These are phyloP conservation scores for Heliocidaris tuberculata DNA, from an alignment of 35 echinoderm and acorn worm species.

Conservation along the genomic window DNA sequence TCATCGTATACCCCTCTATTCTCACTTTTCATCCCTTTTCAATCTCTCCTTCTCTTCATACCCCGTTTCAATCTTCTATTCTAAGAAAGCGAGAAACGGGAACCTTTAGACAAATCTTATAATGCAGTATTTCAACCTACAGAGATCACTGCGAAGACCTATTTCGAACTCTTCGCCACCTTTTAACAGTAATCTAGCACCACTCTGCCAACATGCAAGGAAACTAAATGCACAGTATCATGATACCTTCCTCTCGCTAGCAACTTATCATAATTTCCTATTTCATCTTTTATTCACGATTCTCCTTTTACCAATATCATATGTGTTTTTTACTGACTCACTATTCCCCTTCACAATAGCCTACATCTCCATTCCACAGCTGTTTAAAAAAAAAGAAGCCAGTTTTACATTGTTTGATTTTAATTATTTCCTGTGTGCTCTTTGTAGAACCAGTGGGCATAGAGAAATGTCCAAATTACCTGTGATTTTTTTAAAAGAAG, in stretches of 20 bases:
- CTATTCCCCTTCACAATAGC: background rate
- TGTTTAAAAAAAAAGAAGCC: background rate
- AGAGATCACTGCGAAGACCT: background rate
- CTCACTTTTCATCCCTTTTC: background rate
- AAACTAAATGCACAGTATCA: background rate
- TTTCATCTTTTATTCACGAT: background rate
- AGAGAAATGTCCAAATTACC: too few species aligned
- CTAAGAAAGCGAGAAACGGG: background rate
- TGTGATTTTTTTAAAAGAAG: too few species aligned
- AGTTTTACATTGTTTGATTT: too few species aligned
- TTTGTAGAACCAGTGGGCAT: too few species aligned
- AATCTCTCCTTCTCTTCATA: background rate
- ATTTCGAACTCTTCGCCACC: background rate
- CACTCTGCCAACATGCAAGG: background rate
- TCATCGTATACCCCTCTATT: background rate
- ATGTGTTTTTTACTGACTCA: background rate
- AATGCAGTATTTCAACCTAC: background rate
- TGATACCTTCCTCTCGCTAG: background rate
- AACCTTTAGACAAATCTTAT: background rate
- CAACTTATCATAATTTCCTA: background rate
- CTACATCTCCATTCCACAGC: background rate
- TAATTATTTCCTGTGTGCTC: too few species aligned
- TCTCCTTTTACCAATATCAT: background rate
- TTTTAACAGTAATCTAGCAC: background rate
- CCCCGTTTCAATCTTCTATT: background rate